Conservation (phyloP, 1,140 invertebrate species). For the Temnothorax curvispinosus region DNA sequence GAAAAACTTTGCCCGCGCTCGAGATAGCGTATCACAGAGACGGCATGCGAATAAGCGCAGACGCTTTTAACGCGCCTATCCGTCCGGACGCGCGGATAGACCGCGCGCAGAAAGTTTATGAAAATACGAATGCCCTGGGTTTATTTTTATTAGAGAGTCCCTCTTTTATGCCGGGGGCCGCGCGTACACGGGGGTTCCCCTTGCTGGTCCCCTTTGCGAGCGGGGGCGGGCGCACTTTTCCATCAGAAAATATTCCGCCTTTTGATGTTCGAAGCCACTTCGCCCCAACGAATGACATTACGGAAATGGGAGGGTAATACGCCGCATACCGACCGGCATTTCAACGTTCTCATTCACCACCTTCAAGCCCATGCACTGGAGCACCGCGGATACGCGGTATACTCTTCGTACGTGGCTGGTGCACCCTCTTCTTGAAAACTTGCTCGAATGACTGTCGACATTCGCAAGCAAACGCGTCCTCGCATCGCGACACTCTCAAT, state of each 20-base stretch:
- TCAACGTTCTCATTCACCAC: slow-evolving; percentile 70
- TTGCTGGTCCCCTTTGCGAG: slow-evolving; percentile 29
- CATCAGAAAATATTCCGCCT: slow-evolving; percentile 77
- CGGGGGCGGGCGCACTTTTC: slow-evolving; percentile 63
- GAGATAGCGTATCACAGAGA: slow-evolving; percentile 52
- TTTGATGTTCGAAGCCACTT: slow-evolving; percentile 79
- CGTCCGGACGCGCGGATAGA: neutral
- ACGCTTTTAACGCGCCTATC: slow-evolving; percentile 70
- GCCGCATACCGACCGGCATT: slow-evolving; percentile 60
- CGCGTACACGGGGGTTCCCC: slow-evolving; percentile 50
- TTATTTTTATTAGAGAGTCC: slow-evolving; percentile 76
- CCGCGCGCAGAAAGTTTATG: slow-evolving; percentile 70
- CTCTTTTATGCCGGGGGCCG: slow-evolving; percentile 65
- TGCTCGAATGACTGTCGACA: slow-evolving; percentile 3
- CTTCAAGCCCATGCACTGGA: slow-evolving; percentile 54
- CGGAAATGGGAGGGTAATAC: slow-evolving; percentile 66
- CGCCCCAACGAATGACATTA: slow-evolving; percentile 74
- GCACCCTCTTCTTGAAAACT: slow-evolving; percentile 7
- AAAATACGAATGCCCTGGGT: slow-evolving; percentile 77
- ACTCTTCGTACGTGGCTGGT: neutral
- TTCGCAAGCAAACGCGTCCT: neutral
- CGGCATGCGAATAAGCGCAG: slow-evolving; percentile 41
- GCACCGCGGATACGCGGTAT: slow-evolving; percentile 16
- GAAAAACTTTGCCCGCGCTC: slow-evolving; percentile 66
- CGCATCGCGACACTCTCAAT: slow-evolving; percentile 9